Evolutionary conservation across 37 sponge, comb jelly and placozoan genomes (phyloP), one percentile per base, ranked within the genome.

Genomic region (Diacarnus erythraeanus): DNA sequence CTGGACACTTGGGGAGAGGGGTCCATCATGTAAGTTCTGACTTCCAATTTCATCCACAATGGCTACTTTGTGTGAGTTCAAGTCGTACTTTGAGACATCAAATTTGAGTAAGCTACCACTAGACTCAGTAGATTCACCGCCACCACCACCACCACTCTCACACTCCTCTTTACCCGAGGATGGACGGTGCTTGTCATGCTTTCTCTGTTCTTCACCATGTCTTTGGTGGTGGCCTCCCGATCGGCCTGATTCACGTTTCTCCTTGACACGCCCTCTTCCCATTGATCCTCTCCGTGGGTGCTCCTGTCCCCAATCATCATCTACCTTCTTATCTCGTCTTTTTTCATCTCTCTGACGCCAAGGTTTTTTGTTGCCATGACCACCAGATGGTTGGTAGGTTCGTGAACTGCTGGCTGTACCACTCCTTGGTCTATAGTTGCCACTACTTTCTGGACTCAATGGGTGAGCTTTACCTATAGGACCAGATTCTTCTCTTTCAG

Each of bases 51-150:
- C 82, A 37, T 87, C 87, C 23, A 87, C 82, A 12, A 87, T 75
- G n/a, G 68, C 81, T 23, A 87, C 60, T 27, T 58, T 80, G 63
- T 65, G 61, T 31, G 87, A 80, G 43, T 87, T 75, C 36, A 87
- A 39, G 43, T 87, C 87, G 33, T 71, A 84, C 69, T 63, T 59
- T n/a, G 23, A 25, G 26, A 83, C 43, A 34, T 83, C 83, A n/a
- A 31, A 27, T 57, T 77, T 76, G 6, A 41, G 59, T 2, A 36
- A 26, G 61, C 23, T 25, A 5, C 25, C 3, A 23, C 42, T 30
- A 2, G 66, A 65, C 34, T 42, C 42, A 40, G 2, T 40, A n/a
- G 4, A 5, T 61, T 4, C 9, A 8, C 20, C 29, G 64, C 29
- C 20, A 29, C 64, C 21, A 6, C 21, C 20, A 12, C 20, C 64